These are phyloP conservation scores for Petrolisthes manimaculis DNA, from an alignment of 2,888 invertebrate species.

Conservation along the genomic window DNA sequence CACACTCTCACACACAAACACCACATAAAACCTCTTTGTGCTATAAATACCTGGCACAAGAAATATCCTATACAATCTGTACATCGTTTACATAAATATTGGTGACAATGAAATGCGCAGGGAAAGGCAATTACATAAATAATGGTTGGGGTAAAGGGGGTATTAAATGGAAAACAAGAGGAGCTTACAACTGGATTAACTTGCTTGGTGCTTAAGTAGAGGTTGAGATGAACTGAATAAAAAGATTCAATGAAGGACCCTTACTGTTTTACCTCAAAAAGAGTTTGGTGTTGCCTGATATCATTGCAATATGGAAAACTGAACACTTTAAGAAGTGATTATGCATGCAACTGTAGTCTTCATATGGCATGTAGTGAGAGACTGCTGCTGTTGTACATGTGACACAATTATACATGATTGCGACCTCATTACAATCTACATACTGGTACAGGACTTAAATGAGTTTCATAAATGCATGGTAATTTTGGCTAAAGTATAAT, in stretches of 20 bases:
- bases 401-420: background rate
- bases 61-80: conserved; percentile 1
- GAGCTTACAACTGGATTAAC: background rate
- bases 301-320: background rate
- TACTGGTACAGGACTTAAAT: too few species aligned
- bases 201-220: background rate
- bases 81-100: conserved; percentile 9
- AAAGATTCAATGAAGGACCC: background rate
- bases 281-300: too few species aligned
- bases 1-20: background rate
- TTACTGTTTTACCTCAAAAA: background rate
- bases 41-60: conserved; percentile 5
- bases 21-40: background rate
- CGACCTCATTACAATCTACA: too few species aligned
- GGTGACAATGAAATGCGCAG: conserved; percentile 12
- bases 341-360: background rate
- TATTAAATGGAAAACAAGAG: background rate
- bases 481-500: too few species aligned
- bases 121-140: conserved; percentile 5
- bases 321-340: background rate
- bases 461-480: too few species aligned
- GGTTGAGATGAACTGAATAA: background rate
- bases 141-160: background rate
- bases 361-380: background rate
- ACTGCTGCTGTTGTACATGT: background rate